Percentiles rank a stretch among this genome's conserved stretches.
Conservation (phyloP, 2,888 invertebrate genomes). For the Phortica magna region DNA sequence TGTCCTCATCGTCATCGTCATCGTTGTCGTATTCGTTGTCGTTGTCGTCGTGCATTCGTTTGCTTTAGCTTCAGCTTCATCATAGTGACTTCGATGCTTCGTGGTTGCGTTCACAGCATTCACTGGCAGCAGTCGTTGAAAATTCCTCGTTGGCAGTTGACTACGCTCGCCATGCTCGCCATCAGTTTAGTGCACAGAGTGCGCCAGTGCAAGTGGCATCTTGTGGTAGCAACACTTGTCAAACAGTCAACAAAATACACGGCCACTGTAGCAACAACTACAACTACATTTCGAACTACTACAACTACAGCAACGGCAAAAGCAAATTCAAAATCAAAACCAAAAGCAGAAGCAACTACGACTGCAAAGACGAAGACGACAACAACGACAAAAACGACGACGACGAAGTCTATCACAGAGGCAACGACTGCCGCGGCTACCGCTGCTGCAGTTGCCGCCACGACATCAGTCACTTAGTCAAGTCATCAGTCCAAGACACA, state of each 20-base stretch:
- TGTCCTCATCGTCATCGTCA: conserved; percentile 17
- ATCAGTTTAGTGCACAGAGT: conserved; percentile 73
- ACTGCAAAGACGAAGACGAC: conserved; percentile 28
- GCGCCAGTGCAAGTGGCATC: conserved; percentile 74
- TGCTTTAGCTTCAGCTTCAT: conserved; percentile 13
- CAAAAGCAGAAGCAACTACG: conserved; percentile 40
- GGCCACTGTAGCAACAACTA: conserved; percentile 12
- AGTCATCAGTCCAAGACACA: neutral
- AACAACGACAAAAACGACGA: neutral
- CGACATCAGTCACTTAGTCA: conserved; percentile 14
- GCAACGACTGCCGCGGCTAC: conserved; percentile 2
- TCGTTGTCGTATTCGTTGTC: neutral
- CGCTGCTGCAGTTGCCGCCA: conserved; percentile 34
- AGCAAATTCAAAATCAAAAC: too few relatives aligned
- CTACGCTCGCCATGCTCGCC: conserved; percentile 59
- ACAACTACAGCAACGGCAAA: conserved; percentile 6
- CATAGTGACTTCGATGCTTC: conserved; percentile 33
- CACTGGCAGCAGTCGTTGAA: conserved; percentile 51
- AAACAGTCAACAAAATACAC: conserved; percentile 6
- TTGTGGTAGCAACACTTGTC: conserved; percentile 37
- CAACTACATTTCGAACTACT: conserved; percentile 9
- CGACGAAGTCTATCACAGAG: conserved; percentile 32
- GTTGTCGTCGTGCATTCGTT: conserved; percentile 34
- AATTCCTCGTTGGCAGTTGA: conserved; percentile 60
- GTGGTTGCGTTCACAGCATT: conserved; percentile 44